phyloP scores from a whole-genome alignment of 2,888 invertebrate species.

The Sphaerophoria taeniata region DNA sequence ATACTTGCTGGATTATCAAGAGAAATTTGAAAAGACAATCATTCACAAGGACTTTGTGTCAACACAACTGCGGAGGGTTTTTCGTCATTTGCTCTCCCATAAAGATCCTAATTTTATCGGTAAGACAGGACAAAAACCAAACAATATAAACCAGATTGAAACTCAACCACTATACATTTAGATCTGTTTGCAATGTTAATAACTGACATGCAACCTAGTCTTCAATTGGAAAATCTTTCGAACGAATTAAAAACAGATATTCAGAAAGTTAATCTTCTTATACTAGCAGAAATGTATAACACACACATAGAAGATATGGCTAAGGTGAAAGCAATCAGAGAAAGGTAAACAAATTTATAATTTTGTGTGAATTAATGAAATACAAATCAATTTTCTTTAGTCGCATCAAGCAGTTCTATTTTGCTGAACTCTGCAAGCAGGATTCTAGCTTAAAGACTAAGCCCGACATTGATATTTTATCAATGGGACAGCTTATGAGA shows the following conservation, averaged over 20 bases:
- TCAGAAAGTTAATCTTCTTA: slow-evolving; percentile 80
- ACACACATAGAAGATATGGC: slow-evolving; percentile 78
- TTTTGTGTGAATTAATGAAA: neutral
- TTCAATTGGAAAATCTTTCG: slow-evolving; percentile 78
- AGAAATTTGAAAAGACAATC: slow-evolving; percentile 76
- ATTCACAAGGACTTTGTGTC: slow-evolving; percentile 79
- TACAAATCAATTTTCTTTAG: slow-evolving; percentile 69
- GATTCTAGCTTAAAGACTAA: slow-evolving; percentile 80
- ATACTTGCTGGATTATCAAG: slow-evolving; percentile 79
- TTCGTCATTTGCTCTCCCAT: slow-evolving; percentile 79
- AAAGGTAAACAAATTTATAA: slow-evolving; percentile 75
- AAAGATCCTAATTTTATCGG: slow-evolving; percentile 81
- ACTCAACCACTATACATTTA: slow-evolving; percentile 43
- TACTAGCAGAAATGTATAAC: slow-evolving; percentile 81
- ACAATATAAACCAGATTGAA: neutral
- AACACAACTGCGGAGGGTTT: slow-evolving; percentile 78
- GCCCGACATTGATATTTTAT: slow-evolving; percentile 80
- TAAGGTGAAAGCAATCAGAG: slow-evolving; percentile 77
- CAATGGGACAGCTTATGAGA: slow-evolving; percentile 80
- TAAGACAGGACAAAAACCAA: slow-evolving; percentile 51
- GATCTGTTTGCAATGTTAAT: slow-evolving; percentile 80
- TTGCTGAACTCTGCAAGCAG: slow-evolving; percentile 81
- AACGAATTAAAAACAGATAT: slow-evolving; percentile 80
- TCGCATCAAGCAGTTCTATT: slow-evolving; percentile 82
- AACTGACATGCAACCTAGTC: slow-evolving; percentile 77